Conservation (phyloP, 2,113 vertebrate species). For the Gasterosteus aculeatus region DNA sequence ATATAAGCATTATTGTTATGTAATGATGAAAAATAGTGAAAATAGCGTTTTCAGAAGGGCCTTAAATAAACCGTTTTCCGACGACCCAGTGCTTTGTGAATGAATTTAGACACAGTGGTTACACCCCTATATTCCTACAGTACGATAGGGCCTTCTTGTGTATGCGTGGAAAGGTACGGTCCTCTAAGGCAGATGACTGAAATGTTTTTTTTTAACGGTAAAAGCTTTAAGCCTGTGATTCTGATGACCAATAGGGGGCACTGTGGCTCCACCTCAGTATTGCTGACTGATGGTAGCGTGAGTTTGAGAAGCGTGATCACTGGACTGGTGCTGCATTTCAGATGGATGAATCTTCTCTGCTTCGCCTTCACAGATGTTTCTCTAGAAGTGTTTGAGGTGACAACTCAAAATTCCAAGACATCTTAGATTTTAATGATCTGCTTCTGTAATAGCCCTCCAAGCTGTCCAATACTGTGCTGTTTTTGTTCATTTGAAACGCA, state of each 20-base stretch:
- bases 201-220: constrained; percentile 18
- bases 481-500: constrained; percentile 31
- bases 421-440: constrained; percentile 62
- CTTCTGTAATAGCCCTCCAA: constrained; percentile 16
- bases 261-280: constrained; percentile 80
- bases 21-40: not conserved
- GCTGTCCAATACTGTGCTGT: constrained; percentile 26
- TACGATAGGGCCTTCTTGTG: not conserved
- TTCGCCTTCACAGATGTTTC: constrained; percentile 49
- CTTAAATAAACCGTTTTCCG: not conserved
- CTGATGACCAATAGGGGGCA: constrained; percentile 87
- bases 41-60: not conserved
- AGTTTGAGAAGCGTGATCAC: constrained; percentile 53
- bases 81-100: not conserved
- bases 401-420: constrained; percentile 71
- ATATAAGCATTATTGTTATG: not conserved
- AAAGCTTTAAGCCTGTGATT: not conserved
- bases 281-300: constrained; percentile 1
- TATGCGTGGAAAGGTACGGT: not conserved
- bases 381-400: constrained; percentile 78
- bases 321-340: constrained; percentile 66
- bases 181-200: constrained; percentile 18
- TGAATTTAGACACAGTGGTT: not conserved
- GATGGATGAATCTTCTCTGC: constrained; percentile 47
- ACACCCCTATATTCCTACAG: not conserved